Base-by-base conservation (phyloP, 2,797 vertebrate genomes). In the Austrolebias charrua region DNA sequence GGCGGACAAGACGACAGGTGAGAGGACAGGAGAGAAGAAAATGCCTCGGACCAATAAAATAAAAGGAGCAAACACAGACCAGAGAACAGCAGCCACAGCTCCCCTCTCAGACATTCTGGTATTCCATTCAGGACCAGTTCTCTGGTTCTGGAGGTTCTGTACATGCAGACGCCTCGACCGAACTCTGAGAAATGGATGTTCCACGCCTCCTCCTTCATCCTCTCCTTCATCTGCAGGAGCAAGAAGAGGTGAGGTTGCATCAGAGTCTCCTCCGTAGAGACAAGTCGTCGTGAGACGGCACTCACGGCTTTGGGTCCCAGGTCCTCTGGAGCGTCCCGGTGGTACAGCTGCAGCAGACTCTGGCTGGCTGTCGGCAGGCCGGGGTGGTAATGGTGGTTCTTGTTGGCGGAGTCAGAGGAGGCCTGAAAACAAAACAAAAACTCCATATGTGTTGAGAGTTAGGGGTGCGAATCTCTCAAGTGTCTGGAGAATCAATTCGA, bases 131-230 rank as follows among this genome's bases (percentile, higher is more conserved):
- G 91, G 15, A 99, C 94, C 28, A 98, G 94, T 28, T 98, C 95
- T 66, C 96, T 92, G 0, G 93, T 97, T 78, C 89, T 96, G 59
- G 94, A 92, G 0, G 97, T 99, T 56, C 97, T 93, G 85, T 99
- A 99, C 97, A 99, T 99, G 71, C 97, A 99, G 82, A 98, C 92
- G 0, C 97, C 97, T 0, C 96, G 92, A 6, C 97, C 97, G 3
- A 95, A 99, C 87, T 99, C 97, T 18, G 96, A 97, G 90, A 99
- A 99, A 80, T 99, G 97, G 75, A 98, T 97, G 80, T 96, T 95
- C 97, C 97, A 99, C 0, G 94, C 94, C 73, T 99, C 96, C 74
- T 97, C 95, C 69, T 98, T 99, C 95, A 98, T 96, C 80, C 94
- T 97, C 84, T 99, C 96, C 82, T 96, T 97, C 74, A 96, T 95